Percentiles rank a stretch among this genome's conserved stretches.
Evolutionary conservation across 2,888 invertebrate genomes (phyloP).

Genomic region (Osmoderma eremita): DNA sequence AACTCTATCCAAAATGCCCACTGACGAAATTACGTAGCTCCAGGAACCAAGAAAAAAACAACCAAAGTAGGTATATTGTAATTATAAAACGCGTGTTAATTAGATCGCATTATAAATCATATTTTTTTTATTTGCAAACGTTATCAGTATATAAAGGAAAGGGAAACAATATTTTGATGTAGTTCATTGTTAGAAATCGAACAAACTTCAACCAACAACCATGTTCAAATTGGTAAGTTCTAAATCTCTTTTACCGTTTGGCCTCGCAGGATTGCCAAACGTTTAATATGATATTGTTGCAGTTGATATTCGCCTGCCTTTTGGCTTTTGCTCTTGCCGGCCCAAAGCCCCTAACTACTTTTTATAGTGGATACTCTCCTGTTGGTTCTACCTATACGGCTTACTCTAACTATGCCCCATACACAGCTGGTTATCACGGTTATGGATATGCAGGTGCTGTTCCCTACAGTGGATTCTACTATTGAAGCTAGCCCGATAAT

Average conservation of each 20-base stretch:
- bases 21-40: too few species aligned
- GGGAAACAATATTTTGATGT: neutral
- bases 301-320: conserved; percentile 45
- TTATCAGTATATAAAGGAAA: conserved; percentile 15
- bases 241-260: too few species aligned
- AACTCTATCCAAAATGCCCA: too few species aligned
- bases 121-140: conserved; percentile 1
- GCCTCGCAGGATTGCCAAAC: too few species aligned
- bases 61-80: too few species aligned
- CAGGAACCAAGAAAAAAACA: too few species aligned
- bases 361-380: conserved; percentile 36
- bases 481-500: neutral
- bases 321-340: conserved; percentile 46
- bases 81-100: neutral
- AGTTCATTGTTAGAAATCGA: conserved; percentile 20
- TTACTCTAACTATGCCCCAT: conserved; percentile 18
- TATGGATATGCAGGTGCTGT: conserved; percentile 16
- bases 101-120: neutral
- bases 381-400: conserved; percentile 17
- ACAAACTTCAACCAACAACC: neutral
- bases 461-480: conserved; percentile 20
- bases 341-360: conserved; percentile 44
- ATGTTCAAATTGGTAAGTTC: conserved; percentile 30
- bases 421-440: conserved; percentile 16
- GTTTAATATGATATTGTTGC: conserved; percentile 16